Base-by-base conservation (phyloP, 2,797 vertebrate species). In the Scomberomorus guttatus region DNA sequence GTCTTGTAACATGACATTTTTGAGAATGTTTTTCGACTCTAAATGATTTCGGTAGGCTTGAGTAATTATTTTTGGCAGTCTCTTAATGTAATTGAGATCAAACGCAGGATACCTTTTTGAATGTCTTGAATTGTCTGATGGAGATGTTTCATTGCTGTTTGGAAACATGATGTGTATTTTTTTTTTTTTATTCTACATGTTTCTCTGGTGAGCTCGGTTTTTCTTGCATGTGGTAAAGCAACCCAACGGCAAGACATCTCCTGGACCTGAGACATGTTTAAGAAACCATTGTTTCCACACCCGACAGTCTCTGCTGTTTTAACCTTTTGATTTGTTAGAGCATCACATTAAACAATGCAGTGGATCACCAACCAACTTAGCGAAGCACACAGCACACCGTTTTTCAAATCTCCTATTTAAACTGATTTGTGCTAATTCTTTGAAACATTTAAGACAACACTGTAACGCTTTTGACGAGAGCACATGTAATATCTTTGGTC, bases 1-100 rank as follows among this genome's bases (percentile, higher is more conserved):
- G 80, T 90, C 71, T 85, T 84, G 86, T 92, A 89, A 91, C 78
- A 87, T 90, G 81, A 92, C 86, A 86, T 86, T 91, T 92, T 88
- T 89, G 76, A 82, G 88, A 94, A 92, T 94, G 90, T 94, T 93
- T 93, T 86, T 83, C 56, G 60, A 87, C 85, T 80, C 77, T 78
- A 71, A 88, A 88, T 83, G 59, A 82, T 91, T 93, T 86, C 57
- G 68, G 74, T 89, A 73, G 80, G 79, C 79, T 84, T 63, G 71
- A 70, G 81, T 88, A 66, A 81, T 88, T 85, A 22, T 50, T 78
- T 85, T 91, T 87, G 82, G 73, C 87, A 86, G 89, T 90, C 83
- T 93, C 87, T 89, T 83, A 79, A 86, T 85, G 90, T 90, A 86
- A 79, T 78, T 78, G 75, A 86, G 81, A 81, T 88, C 73, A 85